A percentile compares a stretch with the other conserved stretches of the same genome.
Conservation (phyloP, 2,113 vertebrate genomes). For the Jacana jacana region DNA sequence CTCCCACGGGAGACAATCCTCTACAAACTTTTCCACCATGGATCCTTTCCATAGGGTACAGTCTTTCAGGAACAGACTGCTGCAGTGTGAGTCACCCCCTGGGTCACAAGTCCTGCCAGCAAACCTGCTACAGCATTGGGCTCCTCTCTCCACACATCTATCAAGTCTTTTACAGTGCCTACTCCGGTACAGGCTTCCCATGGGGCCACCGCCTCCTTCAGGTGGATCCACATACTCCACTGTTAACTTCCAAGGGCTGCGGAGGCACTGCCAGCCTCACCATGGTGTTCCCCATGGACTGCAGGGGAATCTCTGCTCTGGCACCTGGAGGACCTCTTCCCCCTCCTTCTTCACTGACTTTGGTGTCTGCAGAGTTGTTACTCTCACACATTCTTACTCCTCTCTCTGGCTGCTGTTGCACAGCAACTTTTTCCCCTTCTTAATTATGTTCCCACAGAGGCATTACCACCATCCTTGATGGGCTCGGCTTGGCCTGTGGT, state of each 20-base stretch:
- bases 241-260: background rate
- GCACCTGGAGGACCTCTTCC: background rate
- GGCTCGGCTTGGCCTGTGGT: background rate
- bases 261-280: background rate
- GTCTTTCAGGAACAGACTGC: background rate
- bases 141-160: background rate
- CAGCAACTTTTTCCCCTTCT: background rate
- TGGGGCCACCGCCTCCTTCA: background rate
- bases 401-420: background rate
- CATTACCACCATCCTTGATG: background rate
- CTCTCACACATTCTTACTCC: background rate
- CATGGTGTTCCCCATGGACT: background rate
- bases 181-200: background rate
- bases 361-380: background rate
- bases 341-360: background rate
- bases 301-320: background rate
- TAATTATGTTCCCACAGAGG: background rate
- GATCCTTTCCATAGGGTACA: background rate
- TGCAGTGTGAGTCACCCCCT: background rate
- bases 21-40: background rate
- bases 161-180: background rate
- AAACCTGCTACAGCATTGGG: background rate
- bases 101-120: background rate
- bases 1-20: background rate
- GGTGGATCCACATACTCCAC: background rate